Base-by-base conservation (phyloP, 1,140 invertebrate genomes). In the Pseudomyrmex sp. region DNA sequence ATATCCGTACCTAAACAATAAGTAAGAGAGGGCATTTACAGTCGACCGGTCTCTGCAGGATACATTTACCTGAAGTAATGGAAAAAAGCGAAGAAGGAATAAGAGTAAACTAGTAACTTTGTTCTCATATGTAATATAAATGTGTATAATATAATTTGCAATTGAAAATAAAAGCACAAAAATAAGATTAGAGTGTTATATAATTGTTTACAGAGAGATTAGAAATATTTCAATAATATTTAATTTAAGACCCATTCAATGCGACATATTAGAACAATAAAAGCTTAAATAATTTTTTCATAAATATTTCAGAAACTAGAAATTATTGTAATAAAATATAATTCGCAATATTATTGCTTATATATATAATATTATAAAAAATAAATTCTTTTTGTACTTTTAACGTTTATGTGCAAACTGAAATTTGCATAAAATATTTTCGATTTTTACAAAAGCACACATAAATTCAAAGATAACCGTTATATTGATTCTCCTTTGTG, bases 1-100 rank as follows among this genome's bases (percentile, higher is more conserved):
- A 93, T 94, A 56, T 62, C 93, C 91, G 91, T 94, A 94, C 94
- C 94, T 94, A 94, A 92, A 93, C 93, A 93, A 90, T 93, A 93
- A 91, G 91, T 92, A 92, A 93, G 92, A 92, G 91, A 92, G 91
- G 91, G 90, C 85, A 88, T 89, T 92, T 93, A 92, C 86, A 88
- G 80, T 91, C 82, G 92, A 92, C 93, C 93, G 91, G 90, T 92
- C 93, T 93, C 92, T 87, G 70, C 15, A 18, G 83, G 76, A 56
- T 48, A 44, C 9, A 68, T 59, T 72, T 72, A 26, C 59, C 61
- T 83, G 62, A 62, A 76, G 77, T 83, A 46, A 56, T 77, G 68
- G 18, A 50, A 61, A 59, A 56, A 75, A 44, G 10, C 48, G 50
- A 20, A 50, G 62, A 9, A 10, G 66, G 62, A 74, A 3, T 56